Conservation (phyloP, 2,113 vertebrate genomes). For the Chlamydotis undulata region DNA sequence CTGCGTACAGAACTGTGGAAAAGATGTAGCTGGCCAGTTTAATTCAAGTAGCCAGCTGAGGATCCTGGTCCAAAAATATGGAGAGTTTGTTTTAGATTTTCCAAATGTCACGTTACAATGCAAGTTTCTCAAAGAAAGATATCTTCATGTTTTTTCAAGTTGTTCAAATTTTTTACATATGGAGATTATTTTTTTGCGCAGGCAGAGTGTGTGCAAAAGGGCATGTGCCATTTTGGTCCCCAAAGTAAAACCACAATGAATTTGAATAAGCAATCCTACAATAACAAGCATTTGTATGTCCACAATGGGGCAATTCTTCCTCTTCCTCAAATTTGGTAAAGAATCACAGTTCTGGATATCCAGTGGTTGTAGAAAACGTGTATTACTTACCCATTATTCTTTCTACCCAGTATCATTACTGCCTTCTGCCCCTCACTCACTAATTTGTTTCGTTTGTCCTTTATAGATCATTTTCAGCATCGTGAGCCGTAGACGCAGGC, state of each 20-base stretch:
- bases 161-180: neutral
- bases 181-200: neutral
- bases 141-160: neutral
- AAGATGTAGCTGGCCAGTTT: constrained; percentile 13
- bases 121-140: neutral
- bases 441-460: neutral
- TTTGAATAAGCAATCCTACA: neutral
- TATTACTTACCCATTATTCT: neutral
- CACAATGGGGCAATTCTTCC: neutral
- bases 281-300: neutral
- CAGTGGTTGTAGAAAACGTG: neutral
- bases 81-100: constrained; percentile 20
- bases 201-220: neutral
- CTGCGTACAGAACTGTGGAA: constrained; percentile 2
- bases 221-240: neutral
- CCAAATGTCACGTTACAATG: neutral
- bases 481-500: neutral
- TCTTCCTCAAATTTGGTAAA: neutral
- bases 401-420: neutral
- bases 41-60: constrained; percentile 30
- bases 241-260: neutral
- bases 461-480: neutral
- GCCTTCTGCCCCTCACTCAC: neutral
- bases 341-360: neutral
- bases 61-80: neutral